phyloP scores from a whole-genome alignment of 1,140 invertebrate species.

The Cyclina sinensis region DNA sequence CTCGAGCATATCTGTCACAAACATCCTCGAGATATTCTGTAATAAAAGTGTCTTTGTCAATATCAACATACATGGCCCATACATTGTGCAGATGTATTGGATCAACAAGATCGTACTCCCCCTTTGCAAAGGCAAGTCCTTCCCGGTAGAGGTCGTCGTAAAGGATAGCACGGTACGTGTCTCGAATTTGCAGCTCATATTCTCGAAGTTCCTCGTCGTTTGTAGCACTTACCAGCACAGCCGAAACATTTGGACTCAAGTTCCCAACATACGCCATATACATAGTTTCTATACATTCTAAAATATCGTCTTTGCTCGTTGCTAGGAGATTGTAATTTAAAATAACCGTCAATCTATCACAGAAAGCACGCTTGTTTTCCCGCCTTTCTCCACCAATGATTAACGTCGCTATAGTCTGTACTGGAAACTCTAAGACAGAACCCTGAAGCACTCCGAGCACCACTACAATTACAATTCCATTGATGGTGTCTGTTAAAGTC shows the following conservation, averaged over 20 bases:
- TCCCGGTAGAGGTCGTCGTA: conserved; percentile 68
- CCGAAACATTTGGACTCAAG: conserved; percentile 72
- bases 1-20: conserved; percentile 58
- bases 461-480: conserved; percentile 72
- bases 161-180: conserved; percentile 69
- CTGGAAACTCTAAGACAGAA: conserved; percentile 74
- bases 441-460: conserved; percentile 74
- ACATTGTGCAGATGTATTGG: conserved; percentile 57
- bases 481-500: conserved; percentile 66
- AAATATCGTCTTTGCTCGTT: conserved; percentile 71
- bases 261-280: conserved; percentile 76
- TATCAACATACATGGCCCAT: conserved; percentile 65
- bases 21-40: conserved; percentile 62
- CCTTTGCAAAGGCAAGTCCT: conserved; percentile 61
- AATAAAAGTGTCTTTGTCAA: conserved; percentile 57
- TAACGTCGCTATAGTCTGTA: conserved; percentile 73
- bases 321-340: conserved; percentile 77
- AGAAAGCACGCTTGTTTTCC: conserved; percentile 57
- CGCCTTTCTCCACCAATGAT: conserved; percentile 73
- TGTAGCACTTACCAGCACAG: conserved; percentile 75
- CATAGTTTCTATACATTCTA: conserved; percentile 74
- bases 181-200: conserved; percentile 71
- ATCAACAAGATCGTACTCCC: conserved; percentile 67
- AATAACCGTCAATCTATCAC: conserved; percentile 67
- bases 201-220: conserved; percentile 66